phyloP scores from a whole-genome alignment of 2,797 vertebrate genomes.

The Hoplostethus atlanticus region DNA sequence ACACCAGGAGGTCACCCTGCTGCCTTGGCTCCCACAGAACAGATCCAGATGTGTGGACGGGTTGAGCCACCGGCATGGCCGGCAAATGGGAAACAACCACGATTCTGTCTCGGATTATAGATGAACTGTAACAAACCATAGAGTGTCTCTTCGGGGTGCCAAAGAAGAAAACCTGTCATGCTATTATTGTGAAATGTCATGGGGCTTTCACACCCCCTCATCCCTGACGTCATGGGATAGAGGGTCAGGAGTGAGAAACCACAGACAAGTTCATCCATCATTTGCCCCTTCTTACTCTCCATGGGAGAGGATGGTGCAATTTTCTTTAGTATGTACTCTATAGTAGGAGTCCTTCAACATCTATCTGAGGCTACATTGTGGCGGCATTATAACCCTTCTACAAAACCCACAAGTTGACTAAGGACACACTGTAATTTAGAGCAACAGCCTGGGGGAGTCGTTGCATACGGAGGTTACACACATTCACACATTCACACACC shows the following conservation, averaged over 20 bases:
- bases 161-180: slow-evolving; percentile 11
- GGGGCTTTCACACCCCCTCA: slow-evolving; percentile 17
- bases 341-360: slow-evolving; percentile 22
- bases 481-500: background rate
- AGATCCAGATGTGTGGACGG: slow-evolving; percentile 57
- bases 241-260: slow-evolving; percentile 4
- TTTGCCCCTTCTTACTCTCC: slow-evolving; percentile 12
- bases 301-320: slow-evolving; percentile 22
- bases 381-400: slow-evolving; percentile 14
- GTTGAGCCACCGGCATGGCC: slow-evolving; percentile 13
- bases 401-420: slow-evolving; percentile 33
- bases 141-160: slow-evolving; percentile 16
- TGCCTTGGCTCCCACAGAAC: slow-evolving; percentile 24
- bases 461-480: background rate
- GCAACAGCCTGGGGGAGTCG: background rate
- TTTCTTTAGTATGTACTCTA: slow-evolving; percentile 1
- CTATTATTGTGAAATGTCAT: slow-evolving; percentile 26
- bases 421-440: slow-evolving; percentile 2
- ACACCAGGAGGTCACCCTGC: slow-evolving; percentile 7
- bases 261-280: slow-evolving; percentile 36
- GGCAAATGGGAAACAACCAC: slow-evolving; percentile 9
- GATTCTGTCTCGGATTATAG: slow-evolving; percentile 35
- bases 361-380: slow-evolving; percentile 17
- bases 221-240: slow-evolving; percentile 4
- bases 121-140: slow-evolving; percentile 31